phyloP scores from a whole-genome alignment of 2,888 invertebrate species.

The Escarpia spicata region DNA sequence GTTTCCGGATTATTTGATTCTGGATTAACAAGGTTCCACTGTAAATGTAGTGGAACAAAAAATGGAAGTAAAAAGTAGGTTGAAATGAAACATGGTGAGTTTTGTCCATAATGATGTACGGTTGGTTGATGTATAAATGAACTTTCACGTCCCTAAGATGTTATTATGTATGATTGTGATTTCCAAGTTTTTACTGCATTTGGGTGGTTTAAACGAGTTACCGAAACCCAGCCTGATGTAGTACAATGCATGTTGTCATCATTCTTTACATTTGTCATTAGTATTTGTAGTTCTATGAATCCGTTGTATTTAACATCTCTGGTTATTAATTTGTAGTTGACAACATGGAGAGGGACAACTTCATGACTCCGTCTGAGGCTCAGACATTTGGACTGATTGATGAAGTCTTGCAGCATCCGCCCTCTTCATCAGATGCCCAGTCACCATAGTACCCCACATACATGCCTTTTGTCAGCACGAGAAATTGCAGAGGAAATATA shows the following conservation, averaged over 20 bases:
- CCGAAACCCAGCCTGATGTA: not conserved
- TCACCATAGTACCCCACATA: not conserved
- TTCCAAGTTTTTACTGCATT: too few species aligned
- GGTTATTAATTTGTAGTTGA: slow-evolving; percentile 67
- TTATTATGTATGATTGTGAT: too few species aligned
- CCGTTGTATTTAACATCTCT: not conserved
- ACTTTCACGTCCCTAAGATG: too few species aligned
- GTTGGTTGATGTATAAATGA: too few species aligned
- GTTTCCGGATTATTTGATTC: too few species aligned
- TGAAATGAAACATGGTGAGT: too few species aligned
- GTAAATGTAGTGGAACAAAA: too few species aligned
- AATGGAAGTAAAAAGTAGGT: too few species aligned
- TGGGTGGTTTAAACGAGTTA: not conserved
- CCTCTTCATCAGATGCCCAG: not conserved
- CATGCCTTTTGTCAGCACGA: not conserved
- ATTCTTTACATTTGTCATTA: not conserved
- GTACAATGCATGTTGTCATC: not conserved
- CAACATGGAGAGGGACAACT: slow-evolving; percentile 92
- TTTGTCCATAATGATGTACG: too few species aligned
- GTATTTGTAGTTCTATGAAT: not conserved
- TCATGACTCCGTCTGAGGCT: slow-evolving; percentile 92
- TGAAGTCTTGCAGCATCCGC: slow-evolving; percentile 86
- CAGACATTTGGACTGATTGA: slow-evolving; percentile 93
- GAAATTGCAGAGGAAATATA: not conserved
- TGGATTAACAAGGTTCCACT: too few species aligned